These are phyloP conservation scores for Gambusia holbrooki DNA, from an alignment of 2,113 vertebrate genomes.

Conservation along the genomic window DNA sequence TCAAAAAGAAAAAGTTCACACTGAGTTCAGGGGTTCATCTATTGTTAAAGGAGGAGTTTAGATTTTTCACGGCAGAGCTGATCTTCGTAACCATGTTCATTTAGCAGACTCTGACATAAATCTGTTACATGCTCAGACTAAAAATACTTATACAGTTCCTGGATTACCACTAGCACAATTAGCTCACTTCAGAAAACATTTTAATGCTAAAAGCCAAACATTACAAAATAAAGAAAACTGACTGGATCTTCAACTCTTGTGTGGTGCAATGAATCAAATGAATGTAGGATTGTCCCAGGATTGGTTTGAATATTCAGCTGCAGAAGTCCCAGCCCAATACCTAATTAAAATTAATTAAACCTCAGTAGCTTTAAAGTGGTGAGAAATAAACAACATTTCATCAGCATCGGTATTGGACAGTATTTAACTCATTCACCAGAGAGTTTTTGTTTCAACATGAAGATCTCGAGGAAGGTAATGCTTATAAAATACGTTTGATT, in stretches of 20 bases:
- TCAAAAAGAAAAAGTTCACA: constrained; percentile 34
- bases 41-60: not conserved
- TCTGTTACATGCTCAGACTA: not conserved
- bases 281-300: not conserved
- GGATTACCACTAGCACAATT: not conserved
- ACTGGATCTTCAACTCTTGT: not conserved
- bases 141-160: not conserved
- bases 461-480: not conserved
- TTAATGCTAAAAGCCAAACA: not conserved
- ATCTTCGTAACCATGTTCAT: not conserved
- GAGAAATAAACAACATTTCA: not conserved
- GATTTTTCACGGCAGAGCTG: not conserved
- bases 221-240: not conserved
- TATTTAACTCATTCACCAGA: not conserved
- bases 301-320: not conserved
- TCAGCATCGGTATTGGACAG: not conserved
- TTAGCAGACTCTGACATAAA: not conserved
- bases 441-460: not conserved
- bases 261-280: not conserved
- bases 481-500: not conserved
- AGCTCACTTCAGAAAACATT: not conserved
- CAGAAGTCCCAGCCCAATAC: not conserved
- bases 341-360: not conserved
- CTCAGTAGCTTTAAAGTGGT: not conserved
- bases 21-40: constrained; percentile 41